A percentile compares a stretch with the other conserved stretches of the same genome.
Conservation (phyloP, 2,113 vertebrate species). For the Pterocles burchelli region DNA sequence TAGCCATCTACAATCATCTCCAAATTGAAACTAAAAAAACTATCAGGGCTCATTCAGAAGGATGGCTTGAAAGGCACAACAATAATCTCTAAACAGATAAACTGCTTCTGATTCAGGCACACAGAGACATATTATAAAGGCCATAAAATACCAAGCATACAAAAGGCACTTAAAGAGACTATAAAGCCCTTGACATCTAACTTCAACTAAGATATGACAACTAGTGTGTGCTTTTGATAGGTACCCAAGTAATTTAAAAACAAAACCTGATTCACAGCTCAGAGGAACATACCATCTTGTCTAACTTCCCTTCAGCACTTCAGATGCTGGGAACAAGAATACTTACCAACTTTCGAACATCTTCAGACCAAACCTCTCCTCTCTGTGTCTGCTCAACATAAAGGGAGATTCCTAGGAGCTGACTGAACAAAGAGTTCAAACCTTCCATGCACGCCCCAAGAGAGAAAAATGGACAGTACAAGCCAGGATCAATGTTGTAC, state of each 20-base stretch:
- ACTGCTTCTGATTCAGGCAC: background rate
- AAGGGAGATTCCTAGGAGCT: conserved; percentile 87
- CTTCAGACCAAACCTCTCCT: conserved; percentile 94
- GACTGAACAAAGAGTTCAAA: conserved; percentile 87
- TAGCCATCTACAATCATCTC: background rate
- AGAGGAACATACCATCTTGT: background rate
- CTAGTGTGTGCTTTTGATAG: background rate
- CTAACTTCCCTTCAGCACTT: background rate
- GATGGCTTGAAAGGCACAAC: background rate
- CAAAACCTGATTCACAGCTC: background rate
- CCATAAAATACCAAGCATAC: background rate
- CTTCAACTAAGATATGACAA: background rate
- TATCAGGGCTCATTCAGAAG: background rate
- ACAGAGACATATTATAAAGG: background rate
- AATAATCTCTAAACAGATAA: background rate
- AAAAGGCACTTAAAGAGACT: background rate
- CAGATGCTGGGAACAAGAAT: background rate
- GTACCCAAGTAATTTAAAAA: background rate
- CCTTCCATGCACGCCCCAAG: conserved; percentile 97
- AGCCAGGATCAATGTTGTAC: conserved; percentile 93
- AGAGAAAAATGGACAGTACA: conserved; percentile 94
- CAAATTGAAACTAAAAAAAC: background rate
- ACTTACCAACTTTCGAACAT: conserved; percentile 92
- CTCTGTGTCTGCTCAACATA: conserved; percentile 84
- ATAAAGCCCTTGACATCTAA: background rate